Conservation (phyloP, 2,888 invertebrate species). For the Eupeodes latifasciatus region DNA sequence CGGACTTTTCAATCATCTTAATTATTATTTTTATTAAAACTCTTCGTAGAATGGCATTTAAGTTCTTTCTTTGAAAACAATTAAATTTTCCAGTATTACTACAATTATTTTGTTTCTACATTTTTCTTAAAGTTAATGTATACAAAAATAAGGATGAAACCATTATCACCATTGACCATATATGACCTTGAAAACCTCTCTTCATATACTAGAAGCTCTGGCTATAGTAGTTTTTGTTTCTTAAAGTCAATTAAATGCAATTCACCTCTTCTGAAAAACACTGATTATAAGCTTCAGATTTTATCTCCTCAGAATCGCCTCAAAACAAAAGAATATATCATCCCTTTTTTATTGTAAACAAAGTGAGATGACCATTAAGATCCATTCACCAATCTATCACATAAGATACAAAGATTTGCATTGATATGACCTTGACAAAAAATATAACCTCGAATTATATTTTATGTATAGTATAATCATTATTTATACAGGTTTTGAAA, state of each 20-base stretch:
- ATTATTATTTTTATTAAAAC: no score
- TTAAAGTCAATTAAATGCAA: background rate
- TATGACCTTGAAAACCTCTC: no score
- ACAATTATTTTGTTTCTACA: no score
- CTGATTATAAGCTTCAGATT: background rate
- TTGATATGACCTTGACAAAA: constrained; percentile 24
- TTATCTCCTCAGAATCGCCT: background rate
- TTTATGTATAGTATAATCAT: background rate
- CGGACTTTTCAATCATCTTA: no score
- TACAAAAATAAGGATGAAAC: no score
- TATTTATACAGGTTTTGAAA: constrained; percentile 17
- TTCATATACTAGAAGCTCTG: no score
- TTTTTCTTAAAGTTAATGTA: no score
- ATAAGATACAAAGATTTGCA: constrained; percentile 20
- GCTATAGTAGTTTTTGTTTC: no score
- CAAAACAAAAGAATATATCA: constrained; percentile 4
- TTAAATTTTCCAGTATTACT: no score
- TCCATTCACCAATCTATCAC: constrained; percentile 6
- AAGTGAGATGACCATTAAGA: background rate
- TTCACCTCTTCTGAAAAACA: background rate
- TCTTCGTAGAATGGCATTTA: no score
- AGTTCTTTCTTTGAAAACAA: no score
- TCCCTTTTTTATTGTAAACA: background rate
- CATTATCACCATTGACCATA: no score
- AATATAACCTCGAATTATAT: background rate